Base-by-base conservation (phyloP, 2,888 invertebrate genomes). In the Gortyna flavago region DNA sequence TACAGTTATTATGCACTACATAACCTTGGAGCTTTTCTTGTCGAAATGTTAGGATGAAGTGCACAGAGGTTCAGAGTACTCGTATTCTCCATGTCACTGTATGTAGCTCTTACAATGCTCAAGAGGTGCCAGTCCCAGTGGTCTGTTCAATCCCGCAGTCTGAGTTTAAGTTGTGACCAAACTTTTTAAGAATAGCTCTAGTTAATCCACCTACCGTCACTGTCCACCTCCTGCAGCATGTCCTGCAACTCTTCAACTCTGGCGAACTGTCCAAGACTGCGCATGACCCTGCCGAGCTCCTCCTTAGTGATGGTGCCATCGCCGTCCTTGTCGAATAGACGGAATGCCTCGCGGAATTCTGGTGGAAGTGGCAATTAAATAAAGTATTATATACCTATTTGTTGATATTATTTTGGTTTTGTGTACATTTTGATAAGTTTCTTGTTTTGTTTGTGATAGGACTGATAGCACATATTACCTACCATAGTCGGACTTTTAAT, bases 251-350 rank as follows among this genome's bases (percentile, higher is more conserved):
- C 99, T 93, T 98, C 98, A 44, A 98, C 98, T 65, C 98, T 97
- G 0, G 98, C 98, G 94, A 98, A 98, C 95, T 99, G 98, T 0
- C 98, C 98, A 80, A 98, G 95, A 84, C 98, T 98, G 73, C 98
- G 97, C 98, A 98, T 98, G 48, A 98, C 98, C 35, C 98, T 97
- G 0, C 98, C 98, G 79, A 98, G 97, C 92, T 98, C 98, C 89
- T 98, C 98, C 93, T 98, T 98, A 6, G 98, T 98, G 89, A 99
- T 98, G 83, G 98, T 98, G 2, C 98, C 98, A 88, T 98, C 98
- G 11, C 98, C 98, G 89, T 99, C 98, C 93, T 98, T 98, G 95
- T 99, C 98, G 92, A 99, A 98, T 18, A 99, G 97, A 69, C 98
- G 97, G 94, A 98, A 98, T 2, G 98, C 98, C 93, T 98, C 98